Evolutionary conservation across 2,797 vertebrate genomes (phyloP).

Genomic region (Acridotheres tristis): DNA sequence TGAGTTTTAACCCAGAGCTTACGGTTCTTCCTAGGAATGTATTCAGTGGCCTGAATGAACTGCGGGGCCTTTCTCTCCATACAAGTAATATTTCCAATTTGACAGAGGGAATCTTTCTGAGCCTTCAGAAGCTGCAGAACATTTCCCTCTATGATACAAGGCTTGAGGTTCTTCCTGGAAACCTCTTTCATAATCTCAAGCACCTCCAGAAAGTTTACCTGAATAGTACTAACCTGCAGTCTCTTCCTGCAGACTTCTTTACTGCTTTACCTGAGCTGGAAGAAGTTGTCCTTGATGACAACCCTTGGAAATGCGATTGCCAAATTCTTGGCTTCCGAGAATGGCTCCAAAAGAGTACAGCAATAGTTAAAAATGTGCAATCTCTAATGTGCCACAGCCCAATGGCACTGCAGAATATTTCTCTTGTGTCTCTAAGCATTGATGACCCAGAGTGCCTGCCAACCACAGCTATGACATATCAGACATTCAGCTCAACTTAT

Average conservation of each 20-base stretch:
- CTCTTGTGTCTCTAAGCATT: slow-evolving; percentile 18
- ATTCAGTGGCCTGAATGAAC: slow-evolving; percentile 80
- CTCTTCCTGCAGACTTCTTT: slow-evolving; percentile 66
- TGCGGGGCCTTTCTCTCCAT: slow-evolving; percentile 80
- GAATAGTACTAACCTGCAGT: slow-evolving; percentile 63
- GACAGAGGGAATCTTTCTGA: slow-evolving; percentile 78
- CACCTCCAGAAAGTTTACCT: slow-evolving; percentile 74
- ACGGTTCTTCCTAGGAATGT: slow-evolving; percentile 76
- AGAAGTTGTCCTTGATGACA: slow-evolving; percentile 66
- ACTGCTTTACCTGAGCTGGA: slow-evolving; percentile 48
- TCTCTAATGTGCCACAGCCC: slow-evolving; percentile 63
- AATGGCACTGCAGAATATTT: background rate
- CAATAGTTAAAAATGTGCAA: slow-evolving; percentile 3
- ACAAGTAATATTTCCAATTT: slow-evolving; percentile 76
- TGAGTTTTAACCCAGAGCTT: slow-evolving; percentile 80
- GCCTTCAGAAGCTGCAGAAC: slow-evolving; percentile 68
- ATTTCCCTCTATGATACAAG: slow-evolving; percentile 77
- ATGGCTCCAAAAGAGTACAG: slow-evolving; percentile 79
- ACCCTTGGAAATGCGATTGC: slow-evolving; percentile 87
- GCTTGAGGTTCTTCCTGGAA: slow-evolving; percentile 73
- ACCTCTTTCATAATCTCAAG: slow-evolving; percentile 75
- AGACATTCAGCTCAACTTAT: background rate
- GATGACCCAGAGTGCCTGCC: slow-evolving; percentile 29
- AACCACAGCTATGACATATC: background rate
- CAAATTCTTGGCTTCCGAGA: slow-evolving; percentile 75